A percentile compares a stretch with the other conserved stretches of the same genome.
phyloP scores from a whole-genome alignment of 2,888 invertebrate species.

The Ptilodon capucinus region DNA sequence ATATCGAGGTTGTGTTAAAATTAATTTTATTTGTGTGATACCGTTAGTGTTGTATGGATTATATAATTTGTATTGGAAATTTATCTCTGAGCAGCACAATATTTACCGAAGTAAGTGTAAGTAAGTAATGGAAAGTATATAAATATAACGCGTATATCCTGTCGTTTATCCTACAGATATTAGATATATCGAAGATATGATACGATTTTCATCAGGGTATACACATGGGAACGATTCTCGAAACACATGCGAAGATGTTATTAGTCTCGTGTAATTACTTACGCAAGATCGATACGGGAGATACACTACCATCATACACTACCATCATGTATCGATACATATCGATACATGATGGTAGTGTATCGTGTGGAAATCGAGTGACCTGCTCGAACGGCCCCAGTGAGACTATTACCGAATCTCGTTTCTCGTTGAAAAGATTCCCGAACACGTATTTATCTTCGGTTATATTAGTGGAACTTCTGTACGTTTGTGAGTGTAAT shows the following conservation, averaged over 20 bases:
- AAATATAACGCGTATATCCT: not conserved
- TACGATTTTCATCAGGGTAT: constrained; percentile 32
- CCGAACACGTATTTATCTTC: constrained; percentile 47
- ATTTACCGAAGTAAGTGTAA: no score
- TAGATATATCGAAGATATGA: constrained; percentile 9
- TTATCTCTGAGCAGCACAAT: no score
- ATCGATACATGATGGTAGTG: constrained; percentile 43
- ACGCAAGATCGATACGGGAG: constrained; percentile 43
- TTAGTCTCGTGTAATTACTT: constrained; percentile 62
- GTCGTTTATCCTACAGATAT: not conserved
- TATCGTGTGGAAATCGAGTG: constrained; percentile 59
- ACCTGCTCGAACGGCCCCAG: constrained; percentile 54
- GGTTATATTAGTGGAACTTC: constrained; percentile 32
- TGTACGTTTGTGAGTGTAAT: constrained; percentile 25
- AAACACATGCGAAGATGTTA: constrained; percentile 48
- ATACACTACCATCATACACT: no score
- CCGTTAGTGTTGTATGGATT: not conserved
- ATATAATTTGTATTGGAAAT: not conserved
- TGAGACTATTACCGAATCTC: constrained; percentile 62
- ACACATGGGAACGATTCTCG: constrained; percentile 38
- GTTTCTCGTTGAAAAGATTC: constrained; percentile 50
- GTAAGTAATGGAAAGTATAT: no score
- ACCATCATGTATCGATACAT: no score
- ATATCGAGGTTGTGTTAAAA: constrained; percentile 66
- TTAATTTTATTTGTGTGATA: constrained; percentile 49